Evolutionary conservation across 2,888 invertebrate species (phyloP).

Genomic region (Petrophora chlorosata): DNA sequence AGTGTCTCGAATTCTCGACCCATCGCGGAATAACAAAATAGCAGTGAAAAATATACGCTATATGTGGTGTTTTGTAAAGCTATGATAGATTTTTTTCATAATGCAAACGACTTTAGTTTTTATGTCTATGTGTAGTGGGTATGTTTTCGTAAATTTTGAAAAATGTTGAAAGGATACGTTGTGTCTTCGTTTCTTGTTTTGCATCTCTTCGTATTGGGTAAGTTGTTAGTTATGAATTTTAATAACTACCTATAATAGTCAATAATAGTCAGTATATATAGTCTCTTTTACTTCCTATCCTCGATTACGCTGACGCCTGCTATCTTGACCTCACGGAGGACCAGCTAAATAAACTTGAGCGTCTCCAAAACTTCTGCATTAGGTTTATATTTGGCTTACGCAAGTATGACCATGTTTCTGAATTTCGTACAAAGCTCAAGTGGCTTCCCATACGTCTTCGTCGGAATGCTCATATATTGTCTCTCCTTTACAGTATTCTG

Average conservation of each 20-base stretch:
- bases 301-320: too few species aligned
- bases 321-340: too few species aligned
- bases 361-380: too few species aligned
- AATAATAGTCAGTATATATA: too few species aligned
- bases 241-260: not conserved
- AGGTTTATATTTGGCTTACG: too few species aligned
- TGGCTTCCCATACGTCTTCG: too few species aligned
- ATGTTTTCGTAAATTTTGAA: constrained; percentile 61
- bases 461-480: too few species aligned
- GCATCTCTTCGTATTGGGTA: constrained; percentile 64
- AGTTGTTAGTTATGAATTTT: constrained; percentile 41
- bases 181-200: constrained; percentile 62
- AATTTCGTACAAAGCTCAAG: too few species aligned
- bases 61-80: constrained; percentile 52
- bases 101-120: constrained; percentile 71
- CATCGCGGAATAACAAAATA: constrained; percentile 40
- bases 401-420: too few species aligned
- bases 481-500: too few species aligned
- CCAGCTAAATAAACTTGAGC: too few species aligned
- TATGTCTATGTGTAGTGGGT: constrained; percentile 61
- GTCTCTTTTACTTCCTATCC: too few species aligned
- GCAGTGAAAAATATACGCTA: constrained; percentile 46
- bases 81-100: constrained; percentile 54
- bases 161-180: constrained; percentile 74
- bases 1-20: constrained; percentile 50